phyloP scores from a whole-genome alignment of 2,797 vertebrate genomes.

The Prionace glauca region DNA sequence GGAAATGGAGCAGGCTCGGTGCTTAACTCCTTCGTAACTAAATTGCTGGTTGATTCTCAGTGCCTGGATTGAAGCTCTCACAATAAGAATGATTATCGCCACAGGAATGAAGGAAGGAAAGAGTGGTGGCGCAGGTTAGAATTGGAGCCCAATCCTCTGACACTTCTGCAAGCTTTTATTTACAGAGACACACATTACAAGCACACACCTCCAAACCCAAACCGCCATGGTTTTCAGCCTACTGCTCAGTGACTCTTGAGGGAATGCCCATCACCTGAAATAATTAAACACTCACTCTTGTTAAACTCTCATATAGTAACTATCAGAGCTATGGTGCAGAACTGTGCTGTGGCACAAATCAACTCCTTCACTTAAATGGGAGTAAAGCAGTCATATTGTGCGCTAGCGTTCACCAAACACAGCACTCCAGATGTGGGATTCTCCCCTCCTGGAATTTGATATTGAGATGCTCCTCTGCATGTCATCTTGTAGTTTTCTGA shows the following conservation, averaged over 20 bases:
- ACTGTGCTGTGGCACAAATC: neutral
- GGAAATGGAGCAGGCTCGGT: too few relatives aligned
- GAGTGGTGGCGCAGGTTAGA: neutral
- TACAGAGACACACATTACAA: neutral
- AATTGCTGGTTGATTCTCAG: neutral
- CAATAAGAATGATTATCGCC: neutral
- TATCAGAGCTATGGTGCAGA: neutral
- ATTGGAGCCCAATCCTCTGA: neutral
- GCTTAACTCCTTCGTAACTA: neutral
- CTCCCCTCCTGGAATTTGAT: neutral
- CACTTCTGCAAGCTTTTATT: neutral
- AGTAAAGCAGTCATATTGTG: neutral
- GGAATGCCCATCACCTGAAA: neutral
- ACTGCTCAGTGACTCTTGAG: neutral
- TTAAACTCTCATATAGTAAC: neutral
- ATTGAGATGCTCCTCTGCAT: neutral
- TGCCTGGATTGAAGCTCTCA: neutral
- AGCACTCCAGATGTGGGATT: neutral
- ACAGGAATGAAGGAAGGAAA: neutral
- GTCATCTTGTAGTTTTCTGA: neutral
- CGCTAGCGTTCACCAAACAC: neutral
- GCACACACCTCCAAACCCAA: neutral
- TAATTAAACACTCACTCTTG: neutral
- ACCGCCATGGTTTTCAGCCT: neutral
- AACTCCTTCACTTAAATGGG: neutral